Percentiles rank a stretch among this genome's conserved stretches.
phyloP scores from a whole-genome alignment of 2,113 vertebrate genomes.

The Eurypyga helias region DNA sequence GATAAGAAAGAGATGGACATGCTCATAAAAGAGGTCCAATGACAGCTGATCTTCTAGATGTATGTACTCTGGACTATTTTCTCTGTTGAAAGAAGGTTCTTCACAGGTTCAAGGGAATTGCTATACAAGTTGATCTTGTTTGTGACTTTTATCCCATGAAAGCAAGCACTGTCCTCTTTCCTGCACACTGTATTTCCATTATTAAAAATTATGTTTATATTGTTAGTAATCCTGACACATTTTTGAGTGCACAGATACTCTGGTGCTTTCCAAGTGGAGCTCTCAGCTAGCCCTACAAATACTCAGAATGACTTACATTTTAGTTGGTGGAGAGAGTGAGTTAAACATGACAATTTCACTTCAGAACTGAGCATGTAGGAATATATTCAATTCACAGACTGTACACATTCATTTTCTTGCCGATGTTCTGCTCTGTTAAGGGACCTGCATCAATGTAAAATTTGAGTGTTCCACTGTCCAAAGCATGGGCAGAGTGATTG shows the following conservation, averaged over 20 bases:
- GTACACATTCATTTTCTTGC: conserved; percentile 3
- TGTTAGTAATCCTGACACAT: conserved; percentile 4
- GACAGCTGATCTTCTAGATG: not conserved
- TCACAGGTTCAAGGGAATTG: not conserved
- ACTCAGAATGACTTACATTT: not conserved
- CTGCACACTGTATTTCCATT: not conserved
- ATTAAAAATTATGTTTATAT: not conserved
- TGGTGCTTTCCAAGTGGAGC: not conserved
- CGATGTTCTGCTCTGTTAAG: conserved; percentile 44
- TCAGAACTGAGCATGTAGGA: conserved; percentile 33
- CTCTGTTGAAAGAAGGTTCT: not conserved
- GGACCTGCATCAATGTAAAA: conserved; percentile 37
- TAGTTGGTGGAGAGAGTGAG: not conserved
- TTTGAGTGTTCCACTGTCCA: conserved; percentile 20
- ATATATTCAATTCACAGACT: not conserved
- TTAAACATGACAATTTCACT: conserved; percentile 40
- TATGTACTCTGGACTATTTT: not conserved
- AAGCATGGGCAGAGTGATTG: not conserved
- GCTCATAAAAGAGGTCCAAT: not conserved
- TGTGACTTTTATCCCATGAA: not conserved
- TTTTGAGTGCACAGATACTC: not conserved
- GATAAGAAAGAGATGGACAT: not conserved
- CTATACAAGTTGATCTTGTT: not conserved
- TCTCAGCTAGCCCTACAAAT: conserved; percentile 13
- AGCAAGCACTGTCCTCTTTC: not conserved